Conservation (phyloP, 2,797 vertebrate species). For the Vespertilio murinus region DNA sequence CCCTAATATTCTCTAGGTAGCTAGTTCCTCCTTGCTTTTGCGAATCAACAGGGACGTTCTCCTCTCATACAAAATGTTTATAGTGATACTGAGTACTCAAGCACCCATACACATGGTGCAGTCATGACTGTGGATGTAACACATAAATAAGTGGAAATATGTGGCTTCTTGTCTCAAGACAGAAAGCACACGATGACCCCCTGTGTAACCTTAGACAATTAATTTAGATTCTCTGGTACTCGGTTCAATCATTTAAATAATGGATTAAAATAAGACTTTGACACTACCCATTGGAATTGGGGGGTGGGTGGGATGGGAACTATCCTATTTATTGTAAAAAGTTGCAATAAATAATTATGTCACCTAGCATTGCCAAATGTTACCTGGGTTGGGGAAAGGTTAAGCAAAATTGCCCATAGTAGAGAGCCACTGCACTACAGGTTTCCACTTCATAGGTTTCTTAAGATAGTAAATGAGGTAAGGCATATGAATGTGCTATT, state of each 20-base stretch:
- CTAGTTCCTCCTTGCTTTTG: not conserved
- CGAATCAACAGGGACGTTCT: not conserved
- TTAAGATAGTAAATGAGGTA: not conserved
- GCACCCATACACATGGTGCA: not conserved
- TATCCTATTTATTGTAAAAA: not conserved
- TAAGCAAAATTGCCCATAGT: not conserved
- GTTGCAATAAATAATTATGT: not conserved
- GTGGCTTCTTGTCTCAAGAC: not conserved
- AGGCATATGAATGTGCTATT: not conserved
- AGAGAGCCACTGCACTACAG: not conserved
- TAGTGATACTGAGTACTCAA: not conserved
- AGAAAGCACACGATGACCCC: not conserved
- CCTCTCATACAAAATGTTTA: not conserved
- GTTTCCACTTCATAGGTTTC: not conserved
- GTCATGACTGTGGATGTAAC: too few species aligned
- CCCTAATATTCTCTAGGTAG: not conserved
- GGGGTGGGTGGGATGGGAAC: fast-evolving
- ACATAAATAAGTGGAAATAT: not conserved
- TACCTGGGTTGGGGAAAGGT: too few species aligned
- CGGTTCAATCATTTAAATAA: not conserved
- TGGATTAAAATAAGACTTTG: not conserved
- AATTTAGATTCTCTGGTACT: not conserved
- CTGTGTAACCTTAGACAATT: not conserved
- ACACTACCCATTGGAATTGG: not conserved
- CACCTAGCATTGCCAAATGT: not conserved